These are phyloP conservation scores for Heteropelma amictum DNA, from an alignment of 2,888 invertebrate species.

Conservation along the genomic window DNA sequence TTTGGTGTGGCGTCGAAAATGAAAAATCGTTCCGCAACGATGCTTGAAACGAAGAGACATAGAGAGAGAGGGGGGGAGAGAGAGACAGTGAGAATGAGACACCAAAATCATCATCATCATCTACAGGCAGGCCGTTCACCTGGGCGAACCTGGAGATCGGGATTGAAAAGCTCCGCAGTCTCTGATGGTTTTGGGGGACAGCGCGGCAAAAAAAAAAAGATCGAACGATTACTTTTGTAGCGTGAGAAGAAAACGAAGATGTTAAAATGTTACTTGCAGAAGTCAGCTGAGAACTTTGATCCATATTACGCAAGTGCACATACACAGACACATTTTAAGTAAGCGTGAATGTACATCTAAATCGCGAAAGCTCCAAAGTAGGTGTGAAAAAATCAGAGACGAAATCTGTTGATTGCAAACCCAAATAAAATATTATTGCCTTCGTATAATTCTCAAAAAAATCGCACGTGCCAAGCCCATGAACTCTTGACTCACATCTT, in stretches of 20 bases:
- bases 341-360: not conserved
- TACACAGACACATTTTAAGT: not conserved
- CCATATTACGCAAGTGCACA: not conserved
- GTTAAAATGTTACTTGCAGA: slow-evolving; percentile 19
- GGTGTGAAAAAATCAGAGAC: no score
- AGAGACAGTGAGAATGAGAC: slow-evolving; percentile 1
- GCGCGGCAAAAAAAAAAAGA: slow-evolving; percentile 17
- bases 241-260: slow-evolving; percentile 37
- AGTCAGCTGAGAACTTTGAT: slow-evolving; percentile 21
- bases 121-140: slow-evolving; percentile 69
- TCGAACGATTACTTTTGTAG: slow-evolving; percentile 25
- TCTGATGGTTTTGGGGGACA: slow-evolving; percentile 29
- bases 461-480: no score
- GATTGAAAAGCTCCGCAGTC: slow-evolving; percentile 59
- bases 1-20: slow-evolving; percentile 74
- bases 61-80: not conserved
- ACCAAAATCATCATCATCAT: slow-evolving; percentile 21
- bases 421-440: no score
- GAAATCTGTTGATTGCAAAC: no score
- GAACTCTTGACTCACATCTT: no score
- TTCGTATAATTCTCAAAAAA: no score
- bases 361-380: no score
- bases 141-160: slow-evolving; percentile 61
- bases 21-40: slow-evolving; percentile 72
- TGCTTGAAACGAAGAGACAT: slow-evolving; percentile 15